Evolutionary conservation across 2,113 vertebrate genomes (phyloP), one percentile per base, ranked within the genome.

Genomic region (Ochotona curzoniae): DNA sequence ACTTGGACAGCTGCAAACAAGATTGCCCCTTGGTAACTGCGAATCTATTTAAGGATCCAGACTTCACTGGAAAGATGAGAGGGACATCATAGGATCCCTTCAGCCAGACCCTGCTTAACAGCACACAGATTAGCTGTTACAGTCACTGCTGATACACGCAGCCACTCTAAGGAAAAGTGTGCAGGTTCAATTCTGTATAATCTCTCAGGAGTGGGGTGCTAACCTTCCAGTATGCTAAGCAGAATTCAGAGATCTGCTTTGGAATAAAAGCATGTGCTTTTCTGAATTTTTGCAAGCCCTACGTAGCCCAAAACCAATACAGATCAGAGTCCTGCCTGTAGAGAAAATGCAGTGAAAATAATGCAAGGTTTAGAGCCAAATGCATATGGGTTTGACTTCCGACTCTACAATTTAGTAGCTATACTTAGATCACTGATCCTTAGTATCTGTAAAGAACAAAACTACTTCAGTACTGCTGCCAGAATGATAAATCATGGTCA

Each of bases 41-140:
- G 51, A 86, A 49, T 91, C 80, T 91, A 13, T 85, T 82, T 74
- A 94, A 61, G 17, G 32, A 83, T 79, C 54, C 81, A 92, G 44
- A 71, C 61, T 54, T 44, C 83, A 86, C 67, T 71, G 70, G 51
- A 92, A 79, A 79, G 18, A 86, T 70, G 30, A 88, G 74, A 51
- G 10, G 2, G 35, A 47, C 11, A 7, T 76, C n/a, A 14, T 17
- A 57, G n/a, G 17, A 70, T 44, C 74, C 25, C 79, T 78, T 67
- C 69, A 85, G 57, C 64, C 57, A 75, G 63, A 67, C 74, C 76
- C 49, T 63, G 35, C 26, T 70, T 57, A 35, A 25, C 30, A 73
- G 81, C 44, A 7, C 25, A 80, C 1, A 57, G 21, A 57, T 7
- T 25, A 4, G 79, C 44, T 63, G 30, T 90, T 74, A 67, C 14